Base-by-base conservation (phyloP, 2,113 vertebrate genomes). In the Neoarius graeffei region DNA sequence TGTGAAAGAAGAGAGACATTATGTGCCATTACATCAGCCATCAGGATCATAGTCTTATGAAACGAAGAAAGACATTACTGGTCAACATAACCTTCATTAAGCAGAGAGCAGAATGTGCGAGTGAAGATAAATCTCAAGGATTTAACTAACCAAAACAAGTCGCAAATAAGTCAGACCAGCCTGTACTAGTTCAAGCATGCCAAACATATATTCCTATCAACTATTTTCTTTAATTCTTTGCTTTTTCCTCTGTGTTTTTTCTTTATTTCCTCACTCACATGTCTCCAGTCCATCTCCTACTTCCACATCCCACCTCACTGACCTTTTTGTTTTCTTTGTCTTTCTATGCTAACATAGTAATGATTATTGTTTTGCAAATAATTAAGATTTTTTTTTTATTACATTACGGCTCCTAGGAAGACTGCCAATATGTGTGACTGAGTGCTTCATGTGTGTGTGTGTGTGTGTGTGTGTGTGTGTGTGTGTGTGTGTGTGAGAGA, bases 331-430 rank as follows among this genome's bases (percentile, higher is more conserved):
- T 15, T n/a, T 54, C 82, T 7, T 7, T 4, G 14, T 66, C 35
- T 83, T 52, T 67, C 62, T 62, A 27, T 17, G n/a, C 42, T 87
- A 90, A 89, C 90, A 93, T 87, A n/a, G 85, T 93, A 92, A 90
- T 93, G 93, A 94, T 92, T 90, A 94, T 92, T 90, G 92, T 92
- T 91, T 89, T 94, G 90, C 89, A 84, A 74, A 86, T 90, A 90
- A 93, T 93, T 94, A 92, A 93, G 91, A 93, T 89, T 91, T 91
- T 89, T 89, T 91, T 91, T 92, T 91, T 57, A 80, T 89, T 84
- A 88, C 86, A 15, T 52, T 85, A 60, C 67, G 23, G 84, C 19
- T 59, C 73, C 84, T 60, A 69, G 86, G 89, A 83, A 85, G 42
- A 66, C 62, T 83, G 90, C 87, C 81, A 81, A 79, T 71, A 80